Base-by-base conservation (phyloP, 2,888 invertebrate genomes). In the Cryptocheilus praepositus region DNA sequence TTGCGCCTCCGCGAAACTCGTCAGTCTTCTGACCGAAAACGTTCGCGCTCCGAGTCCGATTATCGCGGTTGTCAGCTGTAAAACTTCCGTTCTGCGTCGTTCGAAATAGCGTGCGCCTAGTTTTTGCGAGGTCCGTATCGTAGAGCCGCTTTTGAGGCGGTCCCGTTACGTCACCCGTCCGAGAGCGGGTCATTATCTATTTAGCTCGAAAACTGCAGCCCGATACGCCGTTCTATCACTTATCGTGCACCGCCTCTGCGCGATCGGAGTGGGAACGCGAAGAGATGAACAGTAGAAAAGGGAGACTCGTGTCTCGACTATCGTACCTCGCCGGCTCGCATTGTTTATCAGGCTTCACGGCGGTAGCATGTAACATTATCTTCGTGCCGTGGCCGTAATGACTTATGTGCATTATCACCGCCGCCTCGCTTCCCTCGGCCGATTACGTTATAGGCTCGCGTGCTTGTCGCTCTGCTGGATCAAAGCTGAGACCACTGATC, bases 171-270 rank as follows among this genome's bases (percentile, higher is more conserved):
- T 71, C 49, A 18, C 44, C 46, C 13, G 21, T 16, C 25, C 36
- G 36, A 36, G 4, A 36, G 36, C 36, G 36, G 36, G 49, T 16
- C 49, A 36, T 66, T 77, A 78, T 77, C 76, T 73, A 73, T 75
- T 61, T 71, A 73, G 71, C 61, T 74, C 59, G 67, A 74, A 77
- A 77, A 79, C 66, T 75, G 69, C 57, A 64, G 44, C 53, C 25
- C 49, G 61, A 57, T 64, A 58, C 11, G 21, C 56, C 55, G 5
- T 22, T 44, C 52, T 58, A 55, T 46, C 64, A 57, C 51, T 77
- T 75, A 70, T 67, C 64, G 52, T 16, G 28, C 57, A 18, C 51
- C 69, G 61, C 49, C 18, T 44, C 55, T 46, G 28, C 54, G 58
- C 59, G 66, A 54, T 45, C 15, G n/a, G 49, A 13, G 49, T 16